phyloP scores from a whole-genome alignment of 2,113 vertebrate species.

The Nestor notabilis region DNA sequence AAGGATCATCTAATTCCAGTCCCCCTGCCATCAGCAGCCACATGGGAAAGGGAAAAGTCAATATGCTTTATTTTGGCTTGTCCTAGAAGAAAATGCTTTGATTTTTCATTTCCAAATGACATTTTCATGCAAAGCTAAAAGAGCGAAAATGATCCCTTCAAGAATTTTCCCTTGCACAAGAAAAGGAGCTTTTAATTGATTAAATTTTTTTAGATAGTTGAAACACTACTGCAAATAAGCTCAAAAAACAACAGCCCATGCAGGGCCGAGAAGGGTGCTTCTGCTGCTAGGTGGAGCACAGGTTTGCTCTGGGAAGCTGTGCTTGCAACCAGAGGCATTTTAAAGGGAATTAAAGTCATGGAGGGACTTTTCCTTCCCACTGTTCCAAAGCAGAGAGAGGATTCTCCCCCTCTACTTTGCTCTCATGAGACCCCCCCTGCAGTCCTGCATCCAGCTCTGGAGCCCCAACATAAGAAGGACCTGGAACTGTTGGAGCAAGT shows the following conservation, averaged over 20 bases:
- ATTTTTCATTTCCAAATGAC: not conserved
- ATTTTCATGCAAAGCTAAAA: not conserved
- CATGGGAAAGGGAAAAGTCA: rapidly evolving
- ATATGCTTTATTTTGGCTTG: not conserved
- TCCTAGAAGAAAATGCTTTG: rapidly evolving
- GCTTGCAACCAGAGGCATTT: not conserved
- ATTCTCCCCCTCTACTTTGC: not conserved
- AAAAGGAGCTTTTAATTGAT: not conserved
- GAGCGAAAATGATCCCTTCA: rapidly evolving
- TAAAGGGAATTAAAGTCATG: not conserved
- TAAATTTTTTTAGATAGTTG: not conserved
- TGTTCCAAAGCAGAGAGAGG: not conserved
- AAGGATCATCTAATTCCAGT: not conserved
- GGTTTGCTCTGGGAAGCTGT: not conserved
- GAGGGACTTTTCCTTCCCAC: not conserved
- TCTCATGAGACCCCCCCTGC: not conserved
- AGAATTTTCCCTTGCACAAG: no score
- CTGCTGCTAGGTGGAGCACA: not conserved
- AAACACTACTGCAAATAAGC: not conserved
- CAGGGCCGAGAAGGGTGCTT: not conserved
- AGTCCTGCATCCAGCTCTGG: not conserved
- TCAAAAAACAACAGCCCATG: not conserved
- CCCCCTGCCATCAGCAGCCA: not conserved
- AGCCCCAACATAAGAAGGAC: not conserved
- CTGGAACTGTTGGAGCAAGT: not conserved